These are phyloP conservation scores for Elymnias hypermnestra DNA, from an alignment of 1,140 invertebrate species.

Conservation along the genomic window DNA sequence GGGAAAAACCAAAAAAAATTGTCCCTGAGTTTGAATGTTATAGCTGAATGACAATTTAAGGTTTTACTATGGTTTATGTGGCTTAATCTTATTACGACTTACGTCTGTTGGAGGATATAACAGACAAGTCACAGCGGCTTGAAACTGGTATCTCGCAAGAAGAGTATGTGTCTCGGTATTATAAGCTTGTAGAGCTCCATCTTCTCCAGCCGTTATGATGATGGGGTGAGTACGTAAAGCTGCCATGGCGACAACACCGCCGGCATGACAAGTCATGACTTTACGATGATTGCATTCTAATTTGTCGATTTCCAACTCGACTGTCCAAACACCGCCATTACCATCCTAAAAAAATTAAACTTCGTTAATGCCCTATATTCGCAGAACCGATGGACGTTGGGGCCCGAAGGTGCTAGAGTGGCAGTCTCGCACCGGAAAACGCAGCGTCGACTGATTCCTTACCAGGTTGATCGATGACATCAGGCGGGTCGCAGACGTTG, in stretches of 20 bases:
- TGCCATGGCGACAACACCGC: conserved; percentile 82
- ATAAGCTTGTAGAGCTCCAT: conserved; percentile 84
- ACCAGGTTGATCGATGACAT: no score
- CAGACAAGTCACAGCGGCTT: conserved; percentile 78
- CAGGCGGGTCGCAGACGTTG: no score
- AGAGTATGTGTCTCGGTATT: conserved; percentile 79
- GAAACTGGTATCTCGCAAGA: conserved; percentile 79
- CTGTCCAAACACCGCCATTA: conserved; percentile 88
- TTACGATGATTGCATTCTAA: conserved; percentile 75
- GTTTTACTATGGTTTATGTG: background rate
- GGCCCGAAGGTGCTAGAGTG: no score
- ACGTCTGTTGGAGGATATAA: conserved; percentile 85
- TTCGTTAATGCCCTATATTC: no score
- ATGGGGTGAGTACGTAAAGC: conserved; percentile 81
- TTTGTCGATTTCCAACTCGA: conserved; percentile 83
- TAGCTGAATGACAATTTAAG: no score
- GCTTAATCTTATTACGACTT: no score
- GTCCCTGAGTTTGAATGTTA: no score
- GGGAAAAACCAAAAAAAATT: no score
- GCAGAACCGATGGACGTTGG: no score
- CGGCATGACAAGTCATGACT: conserved; percentile 85
- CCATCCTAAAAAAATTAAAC: conserved; percentile 87
- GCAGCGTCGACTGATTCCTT: no score
- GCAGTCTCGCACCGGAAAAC: no score
- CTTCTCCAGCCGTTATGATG: conserved; percentile 82